Percentiles rank a stretch among this genome's conserved stretches.
Evolutionary conservation across 2,113 vertebrate genomes (phyloP).

Genomic region (Apteryx owenii): DNA sequence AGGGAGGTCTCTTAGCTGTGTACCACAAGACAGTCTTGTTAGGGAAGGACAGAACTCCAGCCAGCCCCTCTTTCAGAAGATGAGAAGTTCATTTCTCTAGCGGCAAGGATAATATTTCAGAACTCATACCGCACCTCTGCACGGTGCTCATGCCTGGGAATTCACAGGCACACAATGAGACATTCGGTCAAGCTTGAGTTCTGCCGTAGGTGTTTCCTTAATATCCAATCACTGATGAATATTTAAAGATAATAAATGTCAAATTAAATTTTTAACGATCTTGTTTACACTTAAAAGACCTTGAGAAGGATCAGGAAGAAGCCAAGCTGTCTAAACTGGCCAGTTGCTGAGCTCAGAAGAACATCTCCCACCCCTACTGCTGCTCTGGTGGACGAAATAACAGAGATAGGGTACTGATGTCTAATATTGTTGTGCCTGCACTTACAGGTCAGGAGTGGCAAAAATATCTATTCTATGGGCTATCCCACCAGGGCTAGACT

Average conservation of each 20-base stretch:
- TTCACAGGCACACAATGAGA: not conserved
- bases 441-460: not conserved
- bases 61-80: not conserved
- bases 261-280: conserved; percentile 75
- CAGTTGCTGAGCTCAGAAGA: not conserved
- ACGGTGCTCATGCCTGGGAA: not conserved
- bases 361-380: not conserved
- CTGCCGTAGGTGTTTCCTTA: conserved; percentile 61
- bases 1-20: not conserved
- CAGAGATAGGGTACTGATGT: not conserved
- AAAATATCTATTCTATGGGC: not conserved
- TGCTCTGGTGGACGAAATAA: not conserved
- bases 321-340: not conserved
- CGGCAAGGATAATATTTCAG: not conserved
- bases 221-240: conserved; percentile 73
- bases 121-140: not conserved
- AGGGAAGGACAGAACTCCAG: not conserved
- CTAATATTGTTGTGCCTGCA: not conserved
- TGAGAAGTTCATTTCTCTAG: not conserved
- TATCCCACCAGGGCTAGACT: not conserved
- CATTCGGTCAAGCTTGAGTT: not conserved
- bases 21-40: not conserved
- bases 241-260: conserved; percentile 81
- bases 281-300: conserved; percentile 79
- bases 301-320: conserved; percentile 68